Evolutionary conservation across 2,113 vertebrate species (phyloP).

Genomic region (Hemiscyllium ocellatum): DNA sequence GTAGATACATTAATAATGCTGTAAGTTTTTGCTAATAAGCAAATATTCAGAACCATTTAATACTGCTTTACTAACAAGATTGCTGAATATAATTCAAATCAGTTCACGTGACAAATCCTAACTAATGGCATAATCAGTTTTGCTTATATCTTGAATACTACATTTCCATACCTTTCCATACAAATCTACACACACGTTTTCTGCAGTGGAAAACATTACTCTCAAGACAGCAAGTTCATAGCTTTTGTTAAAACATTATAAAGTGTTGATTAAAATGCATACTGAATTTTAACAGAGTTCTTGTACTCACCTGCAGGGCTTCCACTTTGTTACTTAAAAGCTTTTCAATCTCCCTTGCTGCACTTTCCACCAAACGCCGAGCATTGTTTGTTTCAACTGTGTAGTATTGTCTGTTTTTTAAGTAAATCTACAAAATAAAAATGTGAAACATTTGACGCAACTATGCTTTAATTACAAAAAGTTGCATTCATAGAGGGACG

Average conservation of each 20-base stretch:
- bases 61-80: not conserved
- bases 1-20: not conserved
- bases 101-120: not conserved
- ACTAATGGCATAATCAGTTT: not conserved
- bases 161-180: not conserved
- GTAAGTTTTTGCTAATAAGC: not conserved
- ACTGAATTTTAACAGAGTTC: not conserved
- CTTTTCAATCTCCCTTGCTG: slow-evolving; percentile 88
- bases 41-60: not conserved
- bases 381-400: slow-evolving; percentile 86
- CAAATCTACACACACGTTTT: too few species aligned
- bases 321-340: slow-evolving; percentile 83
- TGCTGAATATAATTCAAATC: not conserved
- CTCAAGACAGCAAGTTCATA: not conserved
- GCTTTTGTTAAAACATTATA: not conserved
- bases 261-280: not conserved
- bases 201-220: not conserved
- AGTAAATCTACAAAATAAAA: slow-evolving; percentile 70
- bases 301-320: slow-evolving; percentile 79
- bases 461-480: not conserved
- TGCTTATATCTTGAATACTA: not conserved
- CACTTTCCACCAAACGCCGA: slow-evolving; percentile 80
- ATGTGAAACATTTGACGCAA: slow-evolving; percentile 30
- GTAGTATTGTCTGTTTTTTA: slow-evolving; percentile 68
- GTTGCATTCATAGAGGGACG: not conserved